A percentile compares a stretch with the other conserved stretches of the same genome.
These are phyloP conservation scores for Actinia equina DNA, from an alignment of 64 coral and sea anemone species.

Conservation along the genomic window DNA sequence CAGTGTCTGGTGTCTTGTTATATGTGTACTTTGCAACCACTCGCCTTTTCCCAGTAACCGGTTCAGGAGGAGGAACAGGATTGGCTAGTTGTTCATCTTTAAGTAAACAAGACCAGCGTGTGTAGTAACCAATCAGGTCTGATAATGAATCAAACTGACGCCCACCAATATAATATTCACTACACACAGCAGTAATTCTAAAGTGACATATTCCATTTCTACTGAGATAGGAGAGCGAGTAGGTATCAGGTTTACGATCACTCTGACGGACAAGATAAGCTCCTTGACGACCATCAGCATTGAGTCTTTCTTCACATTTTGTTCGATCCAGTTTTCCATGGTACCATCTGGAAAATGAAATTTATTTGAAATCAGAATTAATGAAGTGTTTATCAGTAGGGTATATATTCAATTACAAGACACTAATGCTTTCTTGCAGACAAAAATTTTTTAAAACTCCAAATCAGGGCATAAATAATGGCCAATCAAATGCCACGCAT, in stretches of 20 bases:
- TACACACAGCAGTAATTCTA: slow-evolving; percentile 84
- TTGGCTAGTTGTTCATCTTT: slow-evolving; percentile 77
- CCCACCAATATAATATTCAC: slow-evolving; percentile 91
- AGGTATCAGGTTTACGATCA: slow-evolving; percentile 88
- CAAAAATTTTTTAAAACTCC: too few relatives aligned
- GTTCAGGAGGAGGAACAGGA: slow-evolving; percentile 84
- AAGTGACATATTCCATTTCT: slow-evolving; percentile 89
- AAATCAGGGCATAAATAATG: too few relatives aligned
- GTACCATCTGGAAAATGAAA: slow-evolving; percentile 61
- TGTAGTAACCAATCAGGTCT: slow-evolving; percentile 98
- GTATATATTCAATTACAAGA: not conserved
- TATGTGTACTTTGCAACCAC: slow-evolving; percentile 92
- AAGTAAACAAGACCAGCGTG: slow-evolving; percentile 94
- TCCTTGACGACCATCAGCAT: slow-evolving; percentile 64
- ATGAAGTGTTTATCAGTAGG: too few relatives aligned
- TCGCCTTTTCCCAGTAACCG: slow-evolving; percentile 65
- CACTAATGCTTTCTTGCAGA: too few relatives aligned
- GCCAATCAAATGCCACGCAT: too few relatives aligned
- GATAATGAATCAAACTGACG: slow-evolving; percentile 87
- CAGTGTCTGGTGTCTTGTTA: slow-evolving; percentile 85
- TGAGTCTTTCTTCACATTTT: slow-evolving; percentile 77
- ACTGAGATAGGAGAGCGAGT: slow-evolving; percentile 76
- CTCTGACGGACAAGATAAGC: slow-evolving; percentile 92
- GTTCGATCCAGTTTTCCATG: slow-evolving; percentile 83
- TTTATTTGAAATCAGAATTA: not conserved